Conservation (phyloP, 2,888 invertebrate species). For the Tridacna gigas region DNA sequence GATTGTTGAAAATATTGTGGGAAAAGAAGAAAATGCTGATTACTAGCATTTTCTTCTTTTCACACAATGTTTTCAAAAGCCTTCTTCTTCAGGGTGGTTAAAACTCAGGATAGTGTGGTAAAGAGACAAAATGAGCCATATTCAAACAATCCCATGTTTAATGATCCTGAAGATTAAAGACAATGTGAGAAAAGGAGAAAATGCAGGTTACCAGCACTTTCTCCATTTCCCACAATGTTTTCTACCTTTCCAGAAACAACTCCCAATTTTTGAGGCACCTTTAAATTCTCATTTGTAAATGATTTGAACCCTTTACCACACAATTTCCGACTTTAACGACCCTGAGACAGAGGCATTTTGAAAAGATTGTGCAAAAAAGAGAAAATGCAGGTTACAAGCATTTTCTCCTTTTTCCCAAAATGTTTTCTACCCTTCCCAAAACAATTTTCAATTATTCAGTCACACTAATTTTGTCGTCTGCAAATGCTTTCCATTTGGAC, state of each 20-base stretch:
- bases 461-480: no score
- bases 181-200: neutral
- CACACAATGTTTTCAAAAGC: neutral
- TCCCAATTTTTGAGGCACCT: no score
- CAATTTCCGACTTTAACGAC: neutral
- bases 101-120: no score
- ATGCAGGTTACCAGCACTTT: neutral
- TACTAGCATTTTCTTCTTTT: constrained; percentile 1
- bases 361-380: neutral
- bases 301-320: no score
- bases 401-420: neutral
- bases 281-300: no score
- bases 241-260: neutral
- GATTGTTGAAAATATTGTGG: no score
- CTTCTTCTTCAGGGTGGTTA: neutral
- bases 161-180: neutral
- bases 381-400: neutral
- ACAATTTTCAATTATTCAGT: no score
- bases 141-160: neutral
- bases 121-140: neutral
- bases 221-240: neutral
- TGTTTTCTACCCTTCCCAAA: neutral
- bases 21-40: no score
- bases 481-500: no score
- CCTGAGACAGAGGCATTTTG: no score